phyloP scores from a whole-genome alignment of 2,888 invertebrate genomes.

The Cheilosia urbana region DNA sequence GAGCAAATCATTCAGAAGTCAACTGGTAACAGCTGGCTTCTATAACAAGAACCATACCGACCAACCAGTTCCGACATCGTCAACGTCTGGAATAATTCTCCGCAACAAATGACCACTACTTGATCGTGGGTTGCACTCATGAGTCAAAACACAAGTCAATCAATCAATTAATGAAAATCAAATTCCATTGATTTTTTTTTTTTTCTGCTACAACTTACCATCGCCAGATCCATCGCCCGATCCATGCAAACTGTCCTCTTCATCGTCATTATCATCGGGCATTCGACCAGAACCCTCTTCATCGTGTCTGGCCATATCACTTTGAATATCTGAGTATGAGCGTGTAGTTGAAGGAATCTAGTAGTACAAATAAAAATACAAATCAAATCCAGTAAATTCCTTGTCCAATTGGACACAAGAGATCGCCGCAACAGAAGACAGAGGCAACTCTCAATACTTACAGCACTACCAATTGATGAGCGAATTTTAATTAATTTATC shows the following conservation, averaged over 20 bases:
- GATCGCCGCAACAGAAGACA: not conserved
- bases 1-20: too few species aligned
- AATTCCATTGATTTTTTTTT: slow-evolving; percentile 6
- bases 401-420: slow-evolving; percentile 28
- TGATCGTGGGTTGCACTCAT: slow-evolving; percentile 9
- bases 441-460: slow-evolving; percentile 76
- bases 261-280: slow-evolving; percentile 80
- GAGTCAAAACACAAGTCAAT: slow-evolving; percentile 63
- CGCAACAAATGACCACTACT: not conserved
- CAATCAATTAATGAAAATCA: slow-evolving; percentile 63
- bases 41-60: too few species aligned
- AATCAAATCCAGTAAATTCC: slow-evolving; percentile 59
- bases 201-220: slow-evolving; percentile 78
- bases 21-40: too few species aligned
- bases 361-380: slow-evolving; percentile 19
- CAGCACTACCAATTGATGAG: slow-evolving; percentile 82
- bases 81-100: not conserved
- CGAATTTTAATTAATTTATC: slow-evolving; percentile 83
- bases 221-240: slow-evolving; percentile 83
- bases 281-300: slow-evolving; percentile 82
- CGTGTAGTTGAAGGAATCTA: slow-evolving; percentile 80
- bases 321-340: slow-evolving; percentile 82
- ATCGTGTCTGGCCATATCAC: slow-evolving; percentile 83
- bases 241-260: slow-evolving; percentile 81
- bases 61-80: too few species aligned